Base-by-base conservation (phyloP, 1,140 invertebrate genomes). In the Penaeus japonicus region DNA sequence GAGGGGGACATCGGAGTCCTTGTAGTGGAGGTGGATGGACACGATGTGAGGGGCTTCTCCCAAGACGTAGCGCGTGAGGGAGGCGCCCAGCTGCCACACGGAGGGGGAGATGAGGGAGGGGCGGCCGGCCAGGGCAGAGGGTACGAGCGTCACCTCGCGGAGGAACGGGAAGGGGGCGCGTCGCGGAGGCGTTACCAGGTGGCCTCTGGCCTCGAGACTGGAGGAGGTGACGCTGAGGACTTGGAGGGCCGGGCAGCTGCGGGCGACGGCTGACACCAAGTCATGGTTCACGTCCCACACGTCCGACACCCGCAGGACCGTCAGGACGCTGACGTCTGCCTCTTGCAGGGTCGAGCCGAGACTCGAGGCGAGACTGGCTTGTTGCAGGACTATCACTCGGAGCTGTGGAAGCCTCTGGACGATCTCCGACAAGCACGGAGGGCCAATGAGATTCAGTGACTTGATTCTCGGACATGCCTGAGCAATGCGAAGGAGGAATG, bases 271-370 rank as follows among this genome's bases (percentile, higher is more conserved):
- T 20, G 87, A 88, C 12, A 88, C 47, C 12, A 88, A 12, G 35
- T 88, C 87, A 59, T 88, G 81, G 17, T 65, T 88, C 27, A 88
- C 70, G 55, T 88, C 87, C 80, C 87, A 88, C 54, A 88, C 87
- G 55, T 88, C 87, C 22, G 79, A 59, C 22, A 84, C 53, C 30
- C 87, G 87, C 30, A 88, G 30, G 22, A 82, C 87, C 2, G 87
- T 83, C 32, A 88, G 35, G 27, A 22, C 78, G 65, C 35, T 35
- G 12, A 88, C 32, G 20, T 18, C 20, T 18, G 57, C 39, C 65
- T 59, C 30, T 2, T 77, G 59, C 22, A 88, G 35, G 70, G 62
- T 73, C 12, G 24, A 83, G 39, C 24, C 47, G 5, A 88, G 70
- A 65, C 87, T 82, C 12, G 70, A 77, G 0, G 70, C 53, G 35